Evolutionary conservation across 2,888 invertebrate genomes (phyloP).

Genomic region (Congeria kusceri): DNA sequence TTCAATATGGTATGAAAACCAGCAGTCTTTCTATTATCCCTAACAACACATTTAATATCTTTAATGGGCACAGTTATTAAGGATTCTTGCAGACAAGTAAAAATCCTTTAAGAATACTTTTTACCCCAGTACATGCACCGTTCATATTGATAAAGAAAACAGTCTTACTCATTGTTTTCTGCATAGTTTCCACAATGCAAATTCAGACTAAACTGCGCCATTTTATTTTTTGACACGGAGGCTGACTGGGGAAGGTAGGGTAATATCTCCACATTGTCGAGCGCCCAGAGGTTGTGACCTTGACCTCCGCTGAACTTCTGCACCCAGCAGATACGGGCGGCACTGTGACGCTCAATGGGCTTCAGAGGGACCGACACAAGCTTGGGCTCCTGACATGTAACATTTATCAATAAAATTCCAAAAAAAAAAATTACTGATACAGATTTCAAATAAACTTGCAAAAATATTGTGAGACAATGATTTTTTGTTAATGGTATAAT

Average conservation of each 20-base stretch:
- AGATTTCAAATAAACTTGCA: no score
- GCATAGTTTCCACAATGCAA: slow-evolving; percentile 78
- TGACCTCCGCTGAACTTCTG: slow-evolving; percentile 81
- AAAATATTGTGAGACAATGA: no score
- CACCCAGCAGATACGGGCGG: slow-evolving; percentile 82
- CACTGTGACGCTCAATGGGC: slow-evolving; percentile 62
- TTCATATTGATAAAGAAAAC: background rate
- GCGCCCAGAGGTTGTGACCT: slow-evolving; percentile 81
- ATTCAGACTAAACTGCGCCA: slow-evolving; percentile 81
- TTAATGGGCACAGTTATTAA: no score
- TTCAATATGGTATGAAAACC: no score
- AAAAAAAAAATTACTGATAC: no score
- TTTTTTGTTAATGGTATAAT: no score
- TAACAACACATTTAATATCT: no score
- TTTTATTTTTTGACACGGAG: slow-evolving; percentile 58
- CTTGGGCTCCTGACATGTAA: slow-evolving; percentile 75
- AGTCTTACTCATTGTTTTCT: slow-evolving; percentile 67
- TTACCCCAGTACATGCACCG: no score
- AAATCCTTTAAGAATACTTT: no score
- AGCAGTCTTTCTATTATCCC: no score
- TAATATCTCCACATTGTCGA: slow-evolving; percentile 81
- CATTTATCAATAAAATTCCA: no score
- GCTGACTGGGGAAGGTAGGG: slow-evolving; percentile 76
- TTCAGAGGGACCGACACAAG: slow-evolving; percentile 78
- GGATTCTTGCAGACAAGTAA: no score